Evolutionary conservation across 2,797 vertebrate genomes (phyloP).

Genomic region (Leontocebus nigricollis): DNA sequence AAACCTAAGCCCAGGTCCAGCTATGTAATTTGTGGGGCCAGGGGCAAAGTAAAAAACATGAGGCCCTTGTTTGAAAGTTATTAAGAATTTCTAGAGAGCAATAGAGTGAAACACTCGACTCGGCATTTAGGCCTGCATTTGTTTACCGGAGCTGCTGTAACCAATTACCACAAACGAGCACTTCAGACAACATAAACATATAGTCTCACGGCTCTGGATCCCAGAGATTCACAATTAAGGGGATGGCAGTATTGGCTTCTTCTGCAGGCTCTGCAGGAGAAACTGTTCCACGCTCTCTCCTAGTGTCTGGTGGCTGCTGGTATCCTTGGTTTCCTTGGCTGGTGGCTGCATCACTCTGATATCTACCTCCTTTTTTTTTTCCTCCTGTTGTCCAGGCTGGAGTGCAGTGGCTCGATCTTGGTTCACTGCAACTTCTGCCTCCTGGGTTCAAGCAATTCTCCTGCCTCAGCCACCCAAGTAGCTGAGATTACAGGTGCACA

Average conservation of each 20-base stretch:
- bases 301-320: background rate
- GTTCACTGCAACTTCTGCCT: background rate
- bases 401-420: background rate
- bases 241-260: too few species aligned
- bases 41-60: background rate
- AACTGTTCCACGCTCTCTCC: accelerated
- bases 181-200: too few species aligned
- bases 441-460: background rate
- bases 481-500: background rate
- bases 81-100: background rate
- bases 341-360: too few species aligned
- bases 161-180: too few species aligned
- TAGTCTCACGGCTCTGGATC: background rate
- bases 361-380: background rate
- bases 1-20: background rate
- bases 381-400: background rate
- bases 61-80: background rate
- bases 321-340: background rate
- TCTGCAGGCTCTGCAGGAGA: background rate
- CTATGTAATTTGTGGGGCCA: background rate
- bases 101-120: too few species aligned
- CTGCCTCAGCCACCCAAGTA: background rate
- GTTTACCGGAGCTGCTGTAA: background rate
- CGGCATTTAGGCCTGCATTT: accelerated
- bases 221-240: background rate